Conservation (phyloP, 1,140 invertebrate species). For the Tetranychus cinnabarinus region DNA sequence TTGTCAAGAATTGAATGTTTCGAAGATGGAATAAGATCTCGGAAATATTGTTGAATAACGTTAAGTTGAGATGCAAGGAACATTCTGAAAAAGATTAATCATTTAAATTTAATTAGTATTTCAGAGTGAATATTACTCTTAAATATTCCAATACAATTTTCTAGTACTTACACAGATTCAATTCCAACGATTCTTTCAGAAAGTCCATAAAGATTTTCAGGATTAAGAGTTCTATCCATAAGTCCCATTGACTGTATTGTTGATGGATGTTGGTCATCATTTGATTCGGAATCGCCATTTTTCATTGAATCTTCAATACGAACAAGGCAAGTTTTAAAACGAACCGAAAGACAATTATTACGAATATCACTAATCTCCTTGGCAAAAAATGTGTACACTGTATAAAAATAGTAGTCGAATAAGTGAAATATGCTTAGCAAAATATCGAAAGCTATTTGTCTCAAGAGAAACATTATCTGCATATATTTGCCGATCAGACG, state of each 20-base stretch:
- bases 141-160: background rate
- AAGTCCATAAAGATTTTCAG: conserved; percentile 48
- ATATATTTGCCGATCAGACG: conserved; percentile 65
- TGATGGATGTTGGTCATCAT: background rate
- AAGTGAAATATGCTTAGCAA: conserved; percentile 71
- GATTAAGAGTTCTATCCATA: background rate
- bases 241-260: background rate
- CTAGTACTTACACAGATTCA: conserved; percentile 43
- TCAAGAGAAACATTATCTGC: conserved; percentile 72
- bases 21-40: conserved; percentile 27
- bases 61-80: conserved; percentile 70
- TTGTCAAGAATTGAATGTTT: conserved; percentile 1
- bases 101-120: too few relatives aligned
- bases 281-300: background rate
- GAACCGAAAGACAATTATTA: conserved; percentile 7
- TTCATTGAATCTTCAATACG: background rate
- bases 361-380: conserved; percentile 27
- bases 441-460: conserved; percentile 74
- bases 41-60: conserved; percentile 52
- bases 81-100: conserved; percentile 24
- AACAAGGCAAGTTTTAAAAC: background rate
- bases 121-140: background rate
- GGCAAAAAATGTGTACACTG: conserved; percentile 62
- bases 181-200: conserved; percentile 65
- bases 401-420: conserved; percentile 59